phyloP scores from a whole-genome alignment of 2,888 invertebrate genomes.

The Dimorphilus gyrociliatus region DNA sequence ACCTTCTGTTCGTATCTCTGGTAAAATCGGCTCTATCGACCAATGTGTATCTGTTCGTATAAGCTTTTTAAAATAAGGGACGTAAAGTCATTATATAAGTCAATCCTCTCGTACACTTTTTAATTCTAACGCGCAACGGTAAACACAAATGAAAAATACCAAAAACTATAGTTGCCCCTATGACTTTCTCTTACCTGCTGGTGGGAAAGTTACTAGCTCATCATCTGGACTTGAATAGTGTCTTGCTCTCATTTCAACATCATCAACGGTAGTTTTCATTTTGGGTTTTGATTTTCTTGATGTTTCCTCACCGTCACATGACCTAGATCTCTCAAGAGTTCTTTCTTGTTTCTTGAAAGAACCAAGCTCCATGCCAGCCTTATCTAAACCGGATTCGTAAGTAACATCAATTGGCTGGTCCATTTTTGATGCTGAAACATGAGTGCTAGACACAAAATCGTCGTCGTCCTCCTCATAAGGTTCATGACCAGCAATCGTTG shows the following conservation, averaged over 20 bases:
- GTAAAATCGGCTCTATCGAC: no score
- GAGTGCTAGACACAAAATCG: not conserved
- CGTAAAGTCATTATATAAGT: no score
- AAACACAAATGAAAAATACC: no score
- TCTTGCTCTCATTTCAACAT: slow-evolving; percentile 1
- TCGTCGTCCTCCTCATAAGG: not conserved
- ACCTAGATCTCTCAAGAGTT: slow-evolving; percentile 6
- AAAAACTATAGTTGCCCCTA: no score
- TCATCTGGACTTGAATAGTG: slow-evolving; percentile 8
- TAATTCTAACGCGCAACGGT: no score
- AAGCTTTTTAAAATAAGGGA: no score
- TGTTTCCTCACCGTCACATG: slow-evolving; percentile 8
- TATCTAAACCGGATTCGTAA: slow-evolving; percentile 22
- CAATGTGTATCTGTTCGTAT: no score
- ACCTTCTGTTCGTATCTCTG: no score
- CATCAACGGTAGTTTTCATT: slow-evolving; percentile 1
- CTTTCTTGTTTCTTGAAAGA: not conserved
- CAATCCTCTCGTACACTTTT: no score
- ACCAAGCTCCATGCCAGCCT: slow-evolving; percentile 12
- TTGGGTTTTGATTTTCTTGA: no score
- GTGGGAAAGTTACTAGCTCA: no score
- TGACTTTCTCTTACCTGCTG: no score
- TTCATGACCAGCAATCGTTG: slow-evolving; percentile 6
- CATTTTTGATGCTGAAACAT: not conserved
- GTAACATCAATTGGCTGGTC: slow-evolving; percentile 19